Evolutionary conservation across 2,888 invertebrate species (phyloP), one percentile per base, ranked within the genome.

Genomic region (Caenorhabditis sp.): DNA sequence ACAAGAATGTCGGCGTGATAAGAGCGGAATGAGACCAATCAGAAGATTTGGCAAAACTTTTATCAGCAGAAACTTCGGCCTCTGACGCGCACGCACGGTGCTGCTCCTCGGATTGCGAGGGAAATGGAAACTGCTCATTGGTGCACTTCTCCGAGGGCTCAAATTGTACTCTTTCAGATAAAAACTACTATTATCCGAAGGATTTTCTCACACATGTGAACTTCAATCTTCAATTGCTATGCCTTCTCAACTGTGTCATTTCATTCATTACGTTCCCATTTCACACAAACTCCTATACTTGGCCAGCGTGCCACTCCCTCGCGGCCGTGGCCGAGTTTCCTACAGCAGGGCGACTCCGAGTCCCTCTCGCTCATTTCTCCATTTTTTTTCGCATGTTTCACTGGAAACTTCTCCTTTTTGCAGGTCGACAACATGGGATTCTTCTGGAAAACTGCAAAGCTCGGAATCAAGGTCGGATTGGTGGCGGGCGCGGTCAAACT

Each of bases 401-500:
- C 9, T 26, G 3, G 8, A 13, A 53, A 22, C 13, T 17, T 56
- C 11, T 11, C 26, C 11, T 45, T 24, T 24, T 27, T 48, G 2
- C 50, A 56, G 43, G 48, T 50, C 30, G 55, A 55, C 35, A 52
- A 53, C 24, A 76, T 76, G 76, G 76, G 76, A 46, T 76, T 76
- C 35, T 45, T 76, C 45, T 76, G 76, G 76, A 76, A 76, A 59
- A 70, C 65, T 22, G 63, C 70, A n/a, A 86, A 85, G 50, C 56
- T 79, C 27, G 83, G 80, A 27, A 56, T 85, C 53, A 83, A 83
- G 52, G 81, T 87, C 39, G 87, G 83, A 45, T 43, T 85, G 22
- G 86, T 87, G 15, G 87, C 82, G 20, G 87, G 82, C 17, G 87
- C 86, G 26, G 83, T 87, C 48, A 87, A 87, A 68, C 41, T 87